phyloP scores from a whole-genome alignment of 2,113 vertebrate genomes.

The Zapus hudsonius region DNA sequence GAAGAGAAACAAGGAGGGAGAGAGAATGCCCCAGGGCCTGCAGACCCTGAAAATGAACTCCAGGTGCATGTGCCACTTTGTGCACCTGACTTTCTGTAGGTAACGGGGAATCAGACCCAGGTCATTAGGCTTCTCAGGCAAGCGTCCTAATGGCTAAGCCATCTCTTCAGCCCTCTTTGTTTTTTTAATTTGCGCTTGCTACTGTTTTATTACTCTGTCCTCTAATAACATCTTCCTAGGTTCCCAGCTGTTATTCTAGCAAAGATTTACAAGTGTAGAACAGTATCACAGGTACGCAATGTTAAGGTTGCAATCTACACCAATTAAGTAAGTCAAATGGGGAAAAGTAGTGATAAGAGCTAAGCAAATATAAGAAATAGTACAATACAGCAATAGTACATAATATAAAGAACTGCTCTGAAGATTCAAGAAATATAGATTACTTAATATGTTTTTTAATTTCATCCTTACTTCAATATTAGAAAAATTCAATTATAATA shows the following conservation, averaged over 20 bases:
- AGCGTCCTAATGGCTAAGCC: too few relatives aligned
- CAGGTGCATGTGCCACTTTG: too few relatives aligned
- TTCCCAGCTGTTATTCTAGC: not conserved
- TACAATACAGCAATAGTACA: constrained; percentile 12
- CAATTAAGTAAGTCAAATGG: not conserved
- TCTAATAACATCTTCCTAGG: not conserved
- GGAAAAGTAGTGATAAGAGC: not conserved
- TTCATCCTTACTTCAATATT: not conserved
- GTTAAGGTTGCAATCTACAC: not conserved
- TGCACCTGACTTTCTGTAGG: not conserved
- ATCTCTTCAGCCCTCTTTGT: too few relatives aligned
- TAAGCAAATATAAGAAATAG: not conserved
- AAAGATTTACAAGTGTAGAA: not conserved
- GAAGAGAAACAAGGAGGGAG: too few relatives aligned
- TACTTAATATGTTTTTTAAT: constrained; percentile 30
- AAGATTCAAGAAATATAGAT: not conserved
- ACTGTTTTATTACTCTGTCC: not conserved
- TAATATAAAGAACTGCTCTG: constrained; percentile 10
- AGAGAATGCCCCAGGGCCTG: too few relatives aligned
- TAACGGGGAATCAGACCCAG: too few relatives aligned
- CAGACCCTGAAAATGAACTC: too few relatives aligned
- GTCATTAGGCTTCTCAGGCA: too few relatives aligned
- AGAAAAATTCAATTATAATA: not conserved
- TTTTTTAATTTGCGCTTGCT: not conserved
- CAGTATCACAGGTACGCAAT: not conserved